A percentile compares a stretch with the other conserved stretches of the same genome.
Evolutionary conservation across 2,888 invertebrate genomes (phyloP).

Genomic region (Axea sp.): DNA sequence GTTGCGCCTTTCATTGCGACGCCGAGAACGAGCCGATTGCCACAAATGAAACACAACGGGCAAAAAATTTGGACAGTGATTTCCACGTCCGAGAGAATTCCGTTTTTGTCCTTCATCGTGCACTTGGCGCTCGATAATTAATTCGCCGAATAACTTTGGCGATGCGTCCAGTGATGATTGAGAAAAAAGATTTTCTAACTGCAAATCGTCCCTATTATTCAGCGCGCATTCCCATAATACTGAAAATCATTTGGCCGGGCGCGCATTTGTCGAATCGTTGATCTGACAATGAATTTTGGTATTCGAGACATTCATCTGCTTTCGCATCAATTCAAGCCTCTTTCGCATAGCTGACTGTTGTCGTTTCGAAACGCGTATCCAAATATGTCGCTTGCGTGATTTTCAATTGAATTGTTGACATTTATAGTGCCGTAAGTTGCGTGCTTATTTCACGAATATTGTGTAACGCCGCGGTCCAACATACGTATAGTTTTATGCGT

Average conservation of each 20-base stretch:
- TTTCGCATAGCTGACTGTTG: conserved; percentile 54
- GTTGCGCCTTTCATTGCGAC: conserved; percentile 7
- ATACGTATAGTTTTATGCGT: conserved; percentile 36
- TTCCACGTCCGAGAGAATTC: no score
- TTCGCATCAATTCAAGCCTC: conserved; percentile 56
- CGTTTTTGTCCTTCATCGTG: conserved; percentile 2
- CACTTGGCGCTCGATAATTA: conserved; percentile 14
- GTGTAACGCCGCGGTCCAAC: conserved; percentile 1
- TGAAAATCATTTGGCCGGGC: conserved; percentile 43
- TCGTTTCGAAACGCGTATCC: conserved; percentile 49
- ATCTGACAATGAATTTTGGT: conserved; percentile 57
- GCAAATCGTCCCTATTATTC: conserved; percentile 34
- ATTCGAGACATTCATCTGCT: conserved; percentile 59
- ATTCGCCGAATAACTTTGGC: conserved; percentile 25
- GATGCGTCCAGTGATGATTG: conserved; percentile 32
- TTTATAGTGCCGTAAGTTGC: conserved; percentile 54
- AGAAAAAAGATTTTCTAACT: conserved; percentile 41
- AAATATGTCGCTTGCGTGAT: conserved; percentile 54
- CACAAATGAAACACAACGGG: not conserved
- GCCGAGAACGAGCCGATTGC: conserved; percentile 1
- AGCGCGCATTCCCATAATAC: conserved; percentile 50
- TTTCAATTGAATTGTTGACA: conserved; percentile 58
- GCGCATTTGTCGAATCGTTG: conserved; percentile 55
- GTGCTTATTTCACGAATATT: conserved; percentile 25
- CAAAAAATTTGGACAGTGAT: no score